Evolutionary conservation across 2,797 vertebrate species (phyloP), one percentile per base, ranked within the genome.

Genomic region (Acanthis flammea): DNA sequence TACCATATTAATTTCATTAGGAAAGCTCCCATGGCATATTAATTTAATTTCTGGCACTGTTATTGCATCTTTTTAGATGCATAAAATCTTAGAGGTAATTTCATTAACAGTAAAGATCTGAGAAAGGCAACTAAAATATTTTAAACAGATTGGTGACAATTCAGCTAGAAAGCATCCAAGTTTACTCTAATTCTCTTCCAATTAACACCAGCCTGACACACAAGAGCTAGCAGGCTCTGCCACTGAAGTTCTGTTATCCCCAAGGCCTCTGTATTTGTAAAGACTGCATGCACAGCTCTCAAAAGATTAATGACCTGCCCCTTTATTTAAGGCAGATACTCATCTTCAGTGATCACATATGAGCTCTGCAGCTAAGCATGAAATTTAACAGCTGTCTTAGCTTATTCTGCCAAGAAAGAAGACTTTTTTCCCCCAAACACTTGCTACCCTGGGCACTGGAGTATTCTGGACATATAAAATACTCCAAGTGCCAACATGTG

Each of bases 1-100:
- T 82, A 84, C 72, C 73, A 44, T 74, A 93, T 82, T 97, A 90
- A 91, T 94, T 95, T 95, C 81, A 91, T 95, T 91, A 94, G 72
- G n/a, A 94, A 91, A 82, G 45, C 63, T 92, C 88, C 61, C 45
- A 61, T 42, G 77, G 78, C 78, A 80, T 87, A 82, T 91, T 92
- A 90, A 86, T 77, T 94, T 72, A 17, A 37, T 87, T 92, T 87
- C 72, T 91, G 66, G 86, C 45, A 87, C 74, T 57, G 47, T 47
- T 70, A 86, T 8, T 92, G 55, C 74, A 58, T 88, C 78, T 86
- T 91, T 94, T 61, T 88, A 65, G 75, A 92, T 39, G 90, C 61
- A 86, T 33, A 83, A 76, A 82, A 87, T 85, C 84, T 86, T 70
- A 44, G 51, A 70, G 47, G 45, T 42, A 84, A 92, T 94, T 93